Evolutionary conservation across 2,113 vertebrate genomes (phyloP), one percentile per base, ranked within the genome.

Genomic region (Rattus rattus): DNA sequence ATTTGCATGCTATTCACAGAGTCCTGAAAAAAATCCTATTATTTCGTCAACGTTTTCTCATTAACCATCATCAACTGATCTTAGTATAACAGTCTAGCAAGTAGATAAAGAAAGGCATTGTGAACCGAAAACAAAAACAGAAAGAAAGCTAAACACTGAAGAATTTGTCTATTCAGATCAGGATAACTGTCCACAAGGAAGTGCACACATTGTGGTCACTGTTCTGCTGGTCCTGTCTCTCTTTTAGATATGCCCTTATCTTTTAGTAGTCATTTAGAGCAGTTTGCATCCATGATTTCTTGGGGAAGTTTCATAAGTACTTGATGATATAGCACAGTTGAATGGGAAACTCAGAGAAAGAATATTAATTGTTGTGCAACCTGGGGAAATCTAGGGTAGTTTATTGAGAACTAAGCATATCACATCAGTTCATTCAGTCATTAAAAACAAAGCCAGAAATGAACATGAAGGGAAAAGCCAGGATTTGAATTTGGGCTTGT

Each of bases 41-140:
- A 87, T 26, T 90, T 52, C 33, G 10, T 85, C 13, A 63, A 13
- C 16, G n/a, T 90, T 88, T 47, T 5, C 16, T 11, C 86, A 83
- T 39, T 75, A 49, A 83, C 39, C 43, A 94, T 90, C 52, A n/a
- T 91, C 52, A 30, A 49, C 86, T 87, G 47, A 59, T 91, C 36
- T 63, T 79, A 54, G 26, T 49, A 3, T 16, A 69, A 76, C 16
- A 17, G 56, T 88, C 85, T 95, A 96, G 88, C 49, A 95, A 52
- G 65, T 4, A 54, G 63, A 30, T 59, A 88, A 76, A 95, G 39
- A 91, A 95, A 69, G 16, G 3, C 26, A n/a, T 19, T 80, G 91
- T 87, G 77, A 93, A 61, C 65, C 2, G 16, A 86, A 96, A 90
- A 90, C 43, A 93, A 75, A 88, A 81, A 49, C 33, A 69, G 2